Percentiles rank a stretch among this genome's conserved stretches.
These are phyloP conservation scores for Drosophila quasianomalipes DNA, from an alignment of 2,888 invertebrate genomes.

Conservation along the genomic window DNA sequence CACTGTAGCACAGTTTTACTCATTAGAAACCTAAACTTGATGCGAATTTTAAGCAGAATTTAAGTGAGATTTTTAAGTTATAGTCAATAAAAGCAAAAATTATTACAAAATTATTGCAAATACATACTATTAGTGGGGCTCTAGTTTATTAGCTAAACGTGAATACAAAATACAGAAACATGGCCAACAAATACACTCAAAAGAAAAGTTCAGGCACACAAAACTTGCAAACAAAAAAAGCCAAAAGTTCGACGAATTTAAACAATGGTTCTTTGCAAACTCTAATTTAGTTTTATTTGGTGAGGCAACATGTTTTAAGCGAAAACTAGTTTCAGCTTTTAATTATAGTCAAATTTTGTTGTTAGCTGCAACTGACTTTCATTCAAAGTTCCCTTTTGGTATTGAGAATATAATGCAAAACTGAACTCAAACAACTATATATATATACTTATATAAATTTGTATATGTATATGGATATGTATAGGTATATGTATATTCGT, in stretches of 20 bases:
- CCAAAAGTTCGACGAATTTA: slow-evolving; percentile 42
- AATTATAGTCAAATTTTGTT: slow-evolving; percentile 63
- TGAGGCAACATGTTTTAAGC: slow-evolving; percentile 16
- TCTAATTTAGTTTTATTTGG: slow-evolving; percentile 8
- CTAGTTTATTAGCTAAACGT: background rate
- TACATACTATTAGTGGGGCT: no score
- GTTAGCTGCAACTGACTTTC: slow-evolving; percentile 40
- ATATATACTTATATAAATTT: background rate
- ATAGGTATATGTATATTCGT: slow-evolving; percentile 17
- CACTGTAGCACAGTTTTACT: background rate
- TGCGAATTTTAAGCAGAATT: background rate
- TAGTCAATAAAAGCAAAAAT: background rate
- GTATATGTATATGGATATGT: background rate
- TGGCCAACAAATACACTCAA: background rate
- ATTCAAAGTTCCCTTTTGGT: slow-evolving; percentile 15
- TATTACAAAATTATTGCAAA: background rate
- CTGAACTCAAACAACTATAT: slow-evolving; percentile 4
- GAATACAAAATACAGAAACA: background rate
- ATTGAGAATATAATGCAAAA: slow-evolving; percentile 21
- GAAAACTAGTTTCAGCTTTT: slow-evolving; percentile 61
- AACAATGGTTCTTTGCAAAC: slow-evolving; percentile 31
- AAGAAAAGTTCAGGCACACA: slow-evolving; percentile 16
- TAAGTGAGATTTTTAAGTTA: background rate
- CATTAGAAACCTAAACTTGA: rapidly evolving
- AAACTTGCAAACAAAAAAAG: slow-evolving; percentile 53